Base-by-base conservation (phyloP, 2,888 invertebrate genomes). In the Drosophila aldrichi region DNA sequence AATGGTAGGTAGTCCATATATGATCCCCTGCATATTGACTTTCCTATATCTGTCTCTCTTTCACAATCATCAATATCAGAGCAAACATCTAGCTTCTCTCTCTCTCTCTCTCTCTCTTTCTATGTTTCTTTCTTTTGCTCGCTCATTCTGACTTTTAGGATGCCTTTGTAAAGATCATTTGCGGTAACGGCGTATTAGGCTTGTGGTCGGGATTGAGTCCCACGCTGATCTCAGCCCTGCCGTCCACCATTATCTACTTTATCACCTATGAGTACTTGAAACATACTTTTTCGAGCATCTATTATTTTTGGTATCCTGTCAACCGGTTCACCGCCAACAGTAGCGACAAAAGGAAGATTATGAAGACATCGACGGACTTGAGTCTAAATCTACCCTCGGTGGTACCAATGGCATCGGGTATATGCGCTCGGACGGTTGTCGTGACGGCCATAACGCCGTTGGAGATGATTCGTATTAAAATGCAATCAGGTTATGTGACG, bases 171-270 rank as follows among this genome's bases (percentile, higher is more conserved):
- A 98, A 98, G 94, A 99, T 99, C 84, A 94, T 96, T 22, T 95
- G 96, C 92, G 93, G 94, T 61, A 99, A 98, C 94, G 99, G 99
- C 9, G 91, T 98, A 1, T 91, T 95, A 5, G 97, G 98, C 0
- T 93, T 99, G 48, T 99, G 99, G 99, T 98, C 98, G 90, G 99
- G 99, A 2, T 94, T 99, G 52, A 96, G 98, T 86, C 99, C 99
- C 1, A 99, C 99, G 3, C 94, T 99, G 91, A 95, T 98, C 16
- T 95, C 98, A 93, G 98, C 99, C 16, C 94, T 99, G 71, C 99
- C 99, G 49, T 97, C 98, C 56, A 99, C 99, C 46, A 96, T 99
- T 65, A 95, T 98, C 74, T 99, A 99, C 93, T 99, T 99, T 94
- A 97, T 98, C 10, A 94, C 96, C 20, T 99, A 99, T 92, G 99